Conservation (phyloP, 2,888 invertebrate genomes). For the Tipula vernalis region DNA sequence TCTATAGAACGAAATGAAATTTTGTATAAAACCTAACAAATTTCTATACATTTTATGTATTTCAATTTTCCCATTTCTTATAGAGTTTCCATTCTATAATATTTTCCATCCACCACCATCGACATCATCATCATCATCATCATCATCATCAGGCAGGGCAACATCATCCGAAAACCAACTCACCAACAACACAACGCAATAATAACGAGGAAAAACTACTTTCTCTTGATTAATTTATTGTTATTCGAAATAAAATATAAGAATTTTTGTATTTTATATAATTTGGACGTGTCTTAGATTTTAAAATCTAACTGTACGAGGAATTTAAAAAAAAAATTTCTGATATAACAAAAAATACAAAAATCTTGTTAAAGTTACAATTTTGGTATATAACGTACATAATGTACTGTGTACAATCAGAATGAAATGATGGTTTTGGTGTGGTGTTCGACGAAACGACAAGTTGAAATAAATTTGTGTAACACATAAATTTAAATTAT, state of each 20-base stretch:
- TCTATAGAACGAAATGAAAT: neutral
- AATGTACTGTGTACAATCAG: neutral
- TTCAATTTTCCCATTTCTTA: neutral
- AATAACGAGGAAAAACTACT: neutral
- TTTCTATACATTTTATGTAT: neutral
- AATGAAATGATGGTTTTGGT: neutral
- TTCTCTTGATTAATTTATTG: conserved; percentile 4
- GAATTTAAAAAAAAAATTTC: neutral
- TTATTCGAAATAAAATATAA: neutral
- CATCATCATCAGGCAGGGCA: neutral
- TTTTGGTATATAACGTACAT: neutral
- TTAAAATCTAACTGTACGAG: neutral
- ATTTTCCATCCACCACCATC: neutral
- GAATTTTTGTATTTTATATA: neutral
- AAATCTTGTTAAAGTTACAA: neutral
- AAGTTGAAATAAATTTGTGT: neutral
- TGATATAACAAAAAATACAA: neutral
- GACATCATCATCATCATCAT: neutral
- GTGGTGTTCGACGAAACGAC: neutral
- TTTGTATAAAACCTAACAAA: neutral
- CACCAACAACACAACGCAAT: neutral
- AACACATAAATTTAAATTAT: neutral
- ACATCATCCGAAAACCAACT: neutral
- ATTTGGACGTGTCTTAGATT: neutral
- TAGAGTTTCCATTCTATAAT: neutral